phyloP scores from a whole-genome alignment of 2,797 vertebrate genomes.

The Anableps anableps region DNA sequence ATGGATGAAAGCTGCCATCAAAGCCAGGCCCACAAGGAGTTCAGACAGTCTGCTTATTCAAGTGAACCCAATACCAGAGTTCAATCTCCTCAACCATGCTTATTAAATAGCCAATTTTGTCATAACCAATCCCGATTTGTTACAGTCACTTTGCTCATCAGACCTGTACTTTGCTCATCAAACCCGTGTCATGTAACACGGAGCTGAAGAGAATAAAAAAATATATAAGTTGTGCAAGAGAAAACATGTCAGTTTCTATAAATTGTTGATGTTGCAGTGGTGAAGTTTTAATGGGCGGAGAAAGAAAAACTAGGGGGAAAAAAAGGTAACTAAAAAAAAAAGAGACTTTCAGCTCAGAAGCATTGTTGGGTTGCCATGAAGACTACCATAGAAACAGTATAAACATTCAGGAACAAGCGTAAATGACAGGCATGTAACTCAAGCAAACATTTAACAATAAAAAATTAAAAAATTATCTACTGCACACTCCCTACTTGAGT shows the following conservation, averaged over 20 bases:
- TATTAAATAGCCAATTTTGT: conserved; percentile 77
- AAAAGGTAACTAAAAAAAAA: conserved; percentile 8
- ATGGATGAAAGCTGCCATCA: conserved; percentile 80
- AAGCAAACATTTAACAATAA: conserved; percentile 7
- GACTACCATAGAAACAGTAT: conserved; percentile 16
- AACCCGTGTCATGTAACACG: conserved; percentile 55
- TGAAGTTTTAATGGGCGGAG: conserved; percentile 59
- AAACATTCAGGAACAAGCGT: conserved; percentile 12
- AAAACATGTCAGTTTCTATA: conserved; percentile 48
- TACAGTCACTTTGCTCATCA: conserved; percentile 71
- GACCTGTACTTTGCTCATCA: conserved; percentile 52
- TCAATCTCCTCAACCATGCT: conserved; percentile 75
- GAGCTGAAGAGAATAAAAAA: conserved; percentile 22
- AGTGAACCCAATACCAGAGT: conserved; percentile 73
- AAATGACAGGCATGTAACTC: conserved; percentile 4
- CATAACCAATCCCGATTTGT: conserved; percentile 80
- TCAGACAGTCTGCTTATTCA: conserved; percentile 74
- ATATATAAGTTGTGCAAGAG: conserved; percentile 38
- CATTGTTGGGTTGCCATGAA: conserved; percentile 32
- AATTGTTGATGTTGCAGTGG: conserved; percentile 41
- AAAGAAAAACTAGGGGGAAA: not conserved
- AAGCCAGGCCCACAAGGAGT: conserved; percentile 75
- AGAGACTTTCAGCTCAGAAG: conserved; percentile 23
- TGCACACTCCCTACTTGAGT: not conserved
- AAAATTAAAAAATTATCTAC: not conserved